Percentiles rank a stretch among this genome's conserved stretches.
Conservation (phyloP, 1,140 invertebrate species). For the Euura lappo region DNA sequence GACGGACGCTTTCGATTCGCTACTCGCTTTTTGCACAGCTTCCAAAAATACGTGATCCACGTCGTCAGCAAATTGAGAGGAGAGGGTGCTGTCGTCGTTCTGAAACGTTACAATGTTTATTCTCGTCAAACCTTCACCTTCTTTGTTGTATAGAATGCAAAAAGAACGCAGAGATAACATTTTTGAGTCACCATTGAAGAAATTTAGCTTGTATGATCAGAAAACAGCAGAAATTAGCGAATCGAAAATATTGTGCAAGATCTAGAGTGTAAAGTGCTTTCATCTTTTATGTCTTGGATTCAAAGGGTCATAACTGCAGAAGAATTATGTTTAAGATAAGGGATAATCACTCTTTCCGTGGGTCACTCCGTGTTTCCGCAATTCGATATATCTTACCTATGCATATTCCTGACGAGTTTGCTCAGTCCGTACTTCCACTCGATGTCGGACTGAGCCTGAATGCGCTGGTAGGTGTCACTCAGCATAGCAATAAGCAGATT, state of each 20-base stretch:
- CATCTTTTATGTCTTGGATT: too few species aligned
- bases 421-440: conserved; percentile 99
- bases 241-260: background rate
- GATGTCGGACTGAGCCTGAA: conserved; percentile 99
- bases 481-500: conserved; percentile 99
- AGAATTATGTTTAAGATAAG: background rate
- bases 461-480: conserved; percentile 99
- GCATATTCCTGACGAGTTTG: conserved; percentile 98
- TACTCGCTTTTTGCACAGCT: conserved; percentile 76
- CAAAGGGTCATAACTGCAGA: too few species aligned
- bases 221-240: background rate
- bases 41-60: conserved; percentile 84
- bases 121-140: background rate
- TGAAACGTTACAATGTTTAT: conserved; percentile 23
- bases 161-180: too few species aligned
- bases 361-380: background rate
- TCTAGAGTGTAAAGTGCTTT: too few species aligned
- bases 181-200: background rate
- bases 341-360: conserved; percentile 1
- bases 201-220: background rate
- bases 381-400: conserved; percentile 60
- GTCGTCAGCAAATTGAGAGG: conserved; percentile 96
- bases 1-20: conserved; percentile 80
- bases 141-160: too few species aligned
- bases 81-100: conserved; percentile 95